Evolutionary conservation across 1,140 invertebrate species (phyloP), one percentile per base, ranked within the genome.

Genomic region (Cardiocondyla obscurior): DNA sequence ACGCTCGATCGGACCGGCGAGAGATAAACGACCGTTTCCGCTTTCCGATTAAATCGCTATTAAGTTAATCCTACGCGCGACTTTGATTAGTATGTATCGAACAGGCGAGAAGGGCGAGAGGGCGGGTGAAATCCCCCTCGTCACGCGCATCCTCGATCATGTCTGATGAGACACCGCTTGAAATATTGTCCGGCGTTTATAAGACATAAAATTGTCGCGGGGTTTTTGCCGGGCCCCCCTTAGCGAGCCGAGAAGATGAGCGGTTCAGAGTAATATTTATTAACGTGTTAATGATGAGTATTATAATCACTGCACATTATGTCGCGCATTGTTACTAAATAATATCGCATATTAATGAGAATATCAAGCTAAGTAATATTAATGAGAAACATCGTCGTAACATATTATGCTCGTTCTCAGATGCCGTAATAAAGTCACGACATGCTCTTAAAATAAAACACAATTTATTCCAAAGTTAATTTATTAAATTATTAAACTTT

Each of bases 1-100:
- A 51, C 42, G 44, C 74, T 28, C 60, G 44, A 60, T 49, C 44
- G n/a, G n/a, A n/a, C 46, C 46, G 60, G 39, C 44, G 62, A 25
- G 36, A 49, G 46, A 42, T 79, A 79, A 79, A 69, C 74, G 74
- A 62, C 33, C 62, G 62, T 79, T 79, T 79, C 74, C 74, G 62
- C n/a, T 79, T 79, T 69, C 42, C 74, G 74, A 79, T 79, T 79
- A 79, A 79, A 79, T 79, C 16, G 62, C 74, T 69, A 79, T 79
- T 69, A 79, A 79, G 62, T 69, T 69, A 53, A 79, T 69, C 62
- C 33, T 79, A 67, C 22, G 33, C 74, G 46, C 74, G 62, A 42
- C 62, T 67, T 22, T 79, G 74, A 79, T 79, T 79, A 79, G 62
- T 42, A 79, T 53, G 74, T 79, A 55, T n/a, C 62, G 25, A 53